Conservation (phyloP, 2,797 vertebrate genomes). For the Neomorphus geoffroyi region DNA sequence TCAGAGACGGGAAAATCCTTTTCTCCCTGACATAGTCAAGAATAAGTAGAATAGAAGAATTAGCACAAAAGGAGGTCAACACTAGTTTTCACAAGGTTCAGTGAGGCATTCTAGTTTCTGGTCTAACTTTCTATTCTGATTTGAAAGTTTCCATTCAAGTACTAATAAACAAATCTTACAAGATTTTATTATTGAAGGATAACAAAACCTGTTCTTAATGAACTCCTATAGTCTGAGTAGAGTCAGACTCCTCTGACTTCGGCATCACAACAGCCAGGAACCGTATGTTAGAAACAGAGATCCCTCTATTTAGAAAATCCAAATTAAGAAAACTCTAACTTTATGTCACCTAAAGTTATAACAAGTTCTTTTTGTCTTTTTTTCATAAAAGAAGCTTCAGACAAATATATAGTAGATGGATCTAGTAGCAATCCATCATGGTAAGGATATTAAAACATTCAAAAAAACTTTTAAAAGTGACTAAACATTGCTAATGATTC, state of each 20-base stretch:
- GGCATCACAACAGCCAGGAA: not conserved
- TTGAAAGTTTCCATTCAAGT: not conserved
- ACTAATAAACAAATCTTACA: not conserved
- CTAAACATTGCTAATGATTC: not conserved
- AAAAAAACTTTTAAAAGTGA: not conserved
- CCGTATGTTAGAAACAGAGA: not conserved
- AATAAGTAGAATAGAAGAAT: not conserved
- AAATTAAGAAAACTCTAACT: not conserved
- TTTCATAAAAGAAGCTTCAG: not conserved
- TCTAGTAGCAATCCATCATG: not conserved
- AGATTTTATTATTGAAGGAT: not conserved
- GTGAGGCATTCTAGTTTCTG: not conserved
- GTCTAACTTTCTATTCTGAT: not conserved
- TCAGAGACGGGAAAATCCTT: not conserved
- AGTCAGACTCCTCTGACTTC: not conserved
- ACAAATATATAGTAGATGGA: not conserved
- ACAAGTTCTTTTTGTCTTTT: not conserved
- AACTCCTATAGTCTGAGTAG: not conserved
- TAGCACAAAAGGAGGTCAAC: not conserved
- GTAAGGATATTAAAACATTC: not conserved
- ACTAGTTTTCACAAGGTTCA: not conserved
- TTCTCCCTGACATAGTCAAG: not conserved
- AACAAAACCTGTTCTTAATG: not conserved
- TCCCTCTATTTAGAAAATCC: not conserved
- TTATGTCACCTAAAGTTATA: not conserved